Conservation (phyloP, 2,113 vertebrate genomes). For the Crotalus tigris region DNA sequence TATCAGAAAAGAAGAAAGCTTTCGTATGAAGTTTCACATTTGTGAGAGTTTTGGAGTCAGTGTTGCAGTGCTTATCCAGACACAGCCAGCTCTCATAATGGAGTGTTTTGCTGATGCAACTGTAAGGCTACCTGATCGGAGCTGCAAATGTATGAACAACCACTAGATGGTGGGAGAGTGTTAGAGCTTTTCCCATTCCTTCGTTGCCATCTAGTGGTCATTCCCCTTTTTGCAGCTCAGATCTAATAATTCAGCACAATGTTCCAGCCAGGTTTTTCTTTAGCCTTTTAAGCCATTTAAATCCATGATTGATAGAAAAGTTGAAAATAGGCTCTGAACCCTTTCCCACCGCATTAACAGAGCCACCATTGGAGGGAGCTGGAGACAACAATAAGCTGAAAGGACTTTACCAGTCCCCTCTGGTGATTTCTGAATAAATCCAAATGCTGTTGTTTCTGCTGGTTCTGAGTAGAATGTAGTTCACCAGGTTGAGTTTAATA, state of each 20-base stretch:
- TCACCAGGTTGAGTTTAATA: not conserved
- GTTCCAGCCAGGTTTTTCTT: not conserved
- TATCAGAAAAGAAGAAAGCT: not conserved
- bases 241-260: not conserved
- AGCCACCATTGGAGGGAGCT: not conserved
- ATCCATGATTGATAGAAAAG: not conserved
- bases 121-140: not conserved
- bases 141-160: not conserved
- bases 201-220: not conserved
- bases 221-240: not conserved
- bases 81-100: not conserved
- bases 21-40: not conserved
- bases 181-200: not conserved
- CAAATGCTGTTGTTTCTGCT: not conserved
- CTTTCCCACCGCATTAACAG: not conserved
- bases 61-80: not conserved
- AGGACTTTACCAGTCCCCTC: not conserved
- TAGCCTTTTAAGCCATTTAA: not conserved
- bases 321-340: not conserved
- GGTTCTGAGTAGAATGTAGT: not conserved
- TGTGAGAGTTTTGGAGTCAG: not conserved
- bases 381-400: not conserved
- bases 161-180: not conserved
- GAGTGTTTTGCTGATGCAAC: not conserved
- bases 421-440: not conserved